These are phyloP conservation scores for Agrypnus murinus DNA, from an alignment of 2,888 invertebrate genomes.

Conservation along the genomic window DNA sequence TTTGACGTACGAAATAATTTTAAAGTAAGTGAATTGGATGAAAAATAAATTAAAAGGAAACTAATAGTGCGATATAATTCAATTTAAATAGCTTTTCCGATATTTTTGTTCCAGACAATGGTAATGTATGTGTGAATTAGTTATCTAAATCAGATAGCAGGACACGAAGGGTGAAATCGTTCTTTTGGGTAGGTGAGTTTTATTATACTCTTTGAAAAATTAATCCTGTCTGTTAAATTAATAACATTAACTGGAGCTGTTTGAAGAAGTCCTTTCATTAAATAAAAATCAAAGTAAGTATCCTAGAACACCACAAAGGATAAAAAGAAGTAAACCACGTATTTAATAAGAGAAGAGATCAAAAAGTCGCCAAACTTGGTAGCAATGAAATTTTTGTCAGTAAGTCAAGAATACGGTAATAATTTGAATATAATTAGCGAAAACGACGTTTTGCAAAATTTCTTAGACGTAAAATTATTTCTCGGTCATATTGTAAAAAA, in stretches of 20 bases:
- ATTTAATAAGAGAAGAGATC: slow-evolving; percentile 15
- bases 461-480: too few species aligned
- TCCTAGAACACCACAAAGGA: not conserved
- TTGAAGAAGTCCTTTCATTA: slow-evolving; percentile 3
- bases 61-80: slow-evolving; percentile 13
- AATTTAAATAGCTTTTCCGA: slow-evolving; percentile 18
- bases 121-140: slow-evolving; percentile 6
- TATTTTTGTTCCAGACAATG: slow-evolving; percentile 1
- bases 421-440: too few species aligned
- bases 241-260: slow-evolving; percentile 3
- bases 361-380: too few species aligned
- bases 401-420: too few species aligned
- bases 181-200: not conserved
- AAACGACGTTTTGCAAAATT: too few species aligned
- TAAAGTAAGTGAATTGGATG: too few species aligned
- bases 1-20: too few species aligned
- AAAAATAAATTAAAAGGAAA: slow-evolving; percentile 10
- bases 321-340: not conserved
- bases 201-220: not conserved
- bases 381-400: too few species aligned
- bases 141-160: not conserved
- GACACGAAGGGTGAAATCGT: not conserved
- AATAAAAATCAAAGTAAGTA: slow-evolving; percentile 10
- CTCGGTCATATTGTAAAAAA: too few species aligned
- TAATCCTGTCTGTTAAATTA: slow-evolving; percentile 4